Base-by-base conservation (phyloP, 2,113 vertebrate genomes). In the Aplodontia rufa region DNA sequence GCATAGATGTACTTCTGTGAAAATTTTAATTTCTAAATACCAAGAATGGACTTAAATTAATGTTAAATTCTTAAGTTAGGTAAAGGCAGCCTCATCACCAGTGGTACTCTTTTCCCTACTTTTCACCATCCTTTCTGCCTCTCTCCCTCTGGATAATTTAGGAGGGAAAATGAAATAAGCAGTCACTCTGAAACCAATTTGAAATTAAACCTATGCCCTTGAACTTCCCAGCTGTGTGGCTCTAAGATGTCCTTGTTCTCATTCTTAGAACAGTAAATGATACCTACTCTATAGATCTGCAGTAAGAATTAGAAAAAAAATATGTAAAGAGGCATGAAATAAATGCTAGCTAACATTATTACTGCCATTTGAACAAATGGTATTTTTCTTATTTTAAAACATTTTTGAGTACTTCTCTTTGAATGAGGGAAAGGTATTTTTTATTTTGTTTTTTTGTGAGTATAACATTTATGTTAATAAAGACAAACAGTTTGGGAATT, bases 11-110 rank as follows among this genome's bases (percentile, higher is more conserved):
- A 72, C 40, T 93, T 62, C 16, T 66, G 58, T 40, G 60, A 83
- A 93, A 88, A 85, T 42, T 32, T 94, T 91, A 91, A 69, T 94
- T 92, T 92, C 60, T 93, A 83, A 95, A 94, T 92, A 74, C 40
- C 55, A 94, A 93, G 32, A 78, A 35, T 90, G 24, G 76, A 35
- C 58, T 92, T 71, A 66, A 75, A 28, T 78, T 72, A 82, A 75
- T 42, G 51, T 86, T 89, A 64, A 84, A 79, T 53, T 84, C 62
- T 55, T 95, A 93, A 64, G 26, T 83, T 62, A 69, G 53, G 30
- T 9, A n/a, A 16, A 32, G 30, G 17, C 30, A 94, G 88, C 9
- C n/a, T 62, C 62, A 76, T 42, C n/a, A 78, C 45, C 51, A 71
- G 42, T 51, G 6, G 13, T 9, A 89, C 16, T 93, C 55, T 82